Evolutionary conservation across 2,797 vertebrate species (phyloP).

Genomic region (Sphenopsis melanotis): DNA sequence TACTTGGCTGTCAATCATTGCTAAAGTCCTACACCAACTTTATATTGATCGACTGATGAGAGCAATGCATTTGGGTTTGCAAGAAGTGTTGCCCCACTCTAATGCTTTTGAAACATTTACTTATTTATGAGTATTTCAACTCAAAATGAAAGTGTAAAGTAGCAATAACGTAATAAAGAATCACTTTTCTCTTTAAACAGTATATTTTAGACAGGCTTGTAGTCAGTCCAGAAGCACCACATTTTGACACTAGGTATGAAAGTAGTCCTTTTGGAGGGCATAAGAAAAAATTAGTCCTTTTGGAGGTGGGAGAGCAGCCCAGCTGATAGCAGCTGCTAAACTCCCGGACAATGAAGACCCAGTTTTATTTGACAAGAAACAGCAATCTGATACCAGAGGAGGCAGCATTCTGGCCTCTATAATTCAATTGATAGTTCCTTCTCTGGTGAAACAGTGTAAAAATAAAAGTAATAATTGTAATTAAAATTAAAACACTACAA

Average conservation of each 20-base stretch:
- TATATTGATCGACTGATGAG: not conserved
- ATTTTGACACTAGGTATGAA: not conserved
- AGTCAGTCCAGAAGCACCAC: not conserved
- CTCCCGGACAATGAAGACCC: not conserved
- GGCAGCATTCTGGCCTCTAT: not conserved
- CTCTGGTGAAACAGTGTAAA: not conserved
- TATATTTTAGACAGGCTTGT: not conserved
- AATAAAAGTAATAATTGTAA: not conserved
- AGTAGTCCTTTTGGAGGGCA: not conserved
- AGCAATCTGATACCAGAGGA: not conserved
- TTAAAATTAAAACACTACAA: not conserved
- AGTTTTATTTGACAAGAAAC: not conserved
- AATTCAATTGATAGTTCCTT: not conserved
- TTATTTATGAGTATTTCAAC: not conserved
- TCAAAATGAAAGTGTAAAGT: not conserved
- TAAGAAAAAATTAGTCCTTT: not conserved
- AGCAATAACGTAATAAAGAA: not conserved
- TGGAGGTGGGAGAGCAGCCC: not conserved
- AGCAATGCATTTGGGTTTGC: not conserved
- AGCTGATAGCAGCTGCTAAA: not conserved
- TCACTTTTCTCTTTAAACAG: not conserved
- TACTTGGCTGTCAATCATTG: not conserved
- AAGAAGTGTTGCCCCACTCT: not conserved
- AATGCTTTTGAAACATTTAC: not conserved
- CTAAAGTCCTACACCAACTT: not conserved